Percentiles rank a stretch among this genome's conserved stretches.
These are phyloP conservation scores for Vespertilio murinus DNA, from an alignment of 2,797 vertebrate genomes.

Conservation along the genomic window DNA sequence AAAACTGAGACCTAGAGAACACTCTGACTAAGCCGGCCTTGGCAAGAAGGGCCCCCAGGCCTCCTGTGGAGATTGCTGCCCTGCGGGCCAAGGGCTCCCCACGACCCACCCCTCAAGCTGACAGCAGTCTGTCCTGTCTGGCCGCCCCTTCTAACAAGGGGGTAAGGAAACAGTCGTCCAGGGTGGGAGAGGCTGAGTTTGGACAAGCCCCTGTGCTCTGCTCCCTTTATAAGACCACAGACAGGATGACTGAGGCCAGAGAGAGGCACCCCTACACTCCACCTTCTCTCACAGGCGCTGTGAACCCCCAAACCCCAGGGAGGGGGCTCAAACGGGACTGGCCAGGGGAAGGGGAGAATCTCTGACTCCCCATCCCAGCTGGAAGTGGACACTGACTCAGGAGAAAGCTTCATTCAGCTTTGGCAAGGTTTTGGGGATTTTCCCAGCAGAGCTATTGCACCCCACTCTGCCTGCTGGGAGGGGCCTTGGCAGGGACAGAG, in stretches of 20 bases:
- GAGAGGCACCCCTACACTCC: fast-evolving
- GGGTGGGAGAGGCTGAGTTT: background rate
- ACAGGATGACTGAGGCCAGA: background rate
- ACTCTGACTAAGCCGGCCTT: background rate
- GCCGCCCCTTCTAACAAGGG: background rate
- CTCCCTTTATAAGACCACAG: background rate
- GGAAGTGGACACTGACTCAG: background rate
- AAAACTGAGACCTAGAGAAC: background rate
- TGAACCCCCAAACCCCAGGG: background rate
- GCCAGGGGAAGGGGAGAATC: background rate
- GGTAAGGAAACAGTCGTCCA: background rate
- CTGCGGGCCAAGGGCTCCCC: background rate
- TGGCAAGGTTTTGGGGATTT: slow-evolving; percentile 72
- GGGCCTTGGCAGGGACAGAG: slow-evolving; percentile 59
- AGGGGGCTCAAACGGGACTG: background rate
- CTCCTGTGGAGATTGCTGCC: too few relatives aligned
- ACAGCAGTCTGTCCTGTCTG: background rate
- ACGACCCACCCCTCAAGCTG: background rate
- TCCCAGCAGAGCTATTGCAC: slow-evolving; percentile 59
- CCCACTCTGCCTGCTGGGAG: slow-evolving; percentile 63
- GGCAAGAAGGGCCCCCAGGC: background rate
- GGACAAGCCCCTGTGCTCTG: background rate
- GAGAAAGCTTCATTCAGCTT: slow-evolving; percentile 33
- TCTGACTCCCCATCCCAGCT: background rate
- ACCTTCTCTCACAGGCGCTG: background rate